Evolutionary conservation across 2,888 invertebrate species (phyloP).

Genomic region (Heteromurus nitidus): DNA sequence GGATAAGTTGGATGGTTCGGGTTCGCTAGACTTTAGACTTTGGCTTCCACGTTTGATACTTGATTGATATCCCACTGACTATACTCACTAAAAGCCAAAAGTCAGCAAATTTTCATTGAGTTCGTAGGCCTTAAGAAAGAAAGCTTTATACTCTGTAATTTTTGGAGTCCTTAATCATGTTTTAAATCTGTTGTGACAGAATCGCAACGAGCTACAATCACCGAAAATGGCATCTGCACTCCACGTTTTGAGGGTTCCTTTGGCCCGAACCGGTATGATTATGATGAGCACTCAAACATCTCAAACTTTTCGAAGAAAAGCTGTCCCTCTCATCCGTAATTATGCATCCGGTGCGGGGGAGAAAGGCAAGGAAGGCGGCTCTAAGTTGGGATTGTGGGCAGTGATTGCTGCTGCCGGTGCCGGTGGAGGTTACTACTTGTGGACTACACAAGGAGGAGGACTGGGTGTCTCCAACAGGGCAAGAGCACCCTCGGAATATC

Average conservation of each 20-base stretch:
- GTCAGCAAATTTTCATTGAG: no score
- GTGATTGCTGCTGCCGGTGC: conserved; percentile 51
- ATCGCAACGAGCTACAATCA: no score
- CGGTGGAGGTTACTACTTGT: conserved; percentile 61
- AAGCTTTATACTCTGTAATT: no score
- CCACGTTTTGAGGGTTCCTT: conserved; percentile 54
- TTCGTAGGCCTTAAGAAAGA: no score
- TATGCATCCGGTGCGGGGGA: conserved; percentile 52
- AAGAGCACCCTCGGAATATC: conserved; percentile 45
- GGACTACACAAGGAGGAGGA: conserved; percentile 45
- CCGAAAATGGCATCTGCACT: conserved; percentile 65
- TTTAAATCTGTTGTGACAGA: no score
- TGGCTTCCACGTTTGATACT: no score
- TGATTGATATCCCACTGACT: no score
- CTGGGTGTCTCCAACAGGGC: neutral
- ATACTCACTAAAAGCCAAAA: no score
- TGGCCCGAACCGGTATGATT: conserved; percentile 51
- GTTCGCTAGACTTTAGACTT: no score
- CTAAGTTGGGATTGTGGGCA: conserved; percentile 29
- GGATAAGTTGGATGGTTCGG: no score
- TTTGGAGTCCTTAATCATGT: no score
- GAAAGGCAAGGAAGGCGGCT: conserved; percentile 21
- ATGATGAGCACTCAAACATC: conserved; percentile 48
- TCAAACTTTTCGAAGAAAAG: conserved; percentile 32
- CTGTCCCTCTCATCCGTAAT: conserved; percentile 41